A percentile compares a stretch with the other conserved stretches of the same genome.
phyloP scores from a whole-genome alignment of 2,888 invertebrate genomes.

The Lottia gigantea region DNA sequence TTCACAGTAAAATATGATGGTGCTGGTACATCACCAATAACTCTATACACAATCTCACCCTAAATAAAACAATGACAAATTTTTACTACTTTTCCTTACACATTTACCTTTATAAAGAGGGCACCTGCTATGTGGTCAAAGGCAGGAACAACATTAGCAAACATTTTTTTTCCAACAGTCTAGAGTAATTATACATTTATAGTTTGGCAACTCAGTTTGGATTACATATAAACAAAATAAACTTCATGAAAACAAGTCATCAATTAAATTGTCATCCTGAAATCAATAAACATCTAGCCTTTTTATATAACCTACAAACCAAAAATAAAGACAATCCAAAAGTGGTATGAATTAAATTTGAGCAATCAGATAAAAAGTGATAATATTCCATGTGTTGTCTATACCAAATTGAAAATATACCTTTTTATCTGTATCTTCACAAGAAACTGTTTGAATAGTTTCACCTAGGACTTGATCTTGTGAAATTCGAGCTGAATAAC shows the following conservation, averaged over 20 bases:
- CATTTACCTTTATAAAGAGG: too few relatives aligned
- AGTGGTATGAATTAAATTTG: too few relatives aligned
- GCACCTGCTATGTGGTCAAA: not conserved
- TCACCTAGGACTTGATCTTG: conserved; percentile 35
- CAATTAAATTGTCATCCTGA: too few relatives aligned
- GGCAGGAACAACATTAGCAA: not conserved
- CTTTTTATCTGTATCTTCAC: conserved; percentile 50
- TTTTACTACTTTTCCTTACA: not conserved
- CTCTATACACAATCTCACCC: conserved; percentile 42
- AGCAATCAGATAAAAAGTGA: too few relatives aligned
- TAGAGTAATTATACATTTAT: too few relatives aligned
- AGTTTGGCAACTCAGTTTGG: too few relatives aligned
- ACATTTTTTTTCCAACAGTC: too few relatives aligned
- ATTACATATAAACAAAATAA: too few relatives aligned
- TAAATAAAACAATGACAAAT: conserved; percentile 18
- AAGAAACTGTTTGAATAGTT: conserved; percentile 41
- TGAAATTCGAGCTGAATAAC: conserved; percentile 42
- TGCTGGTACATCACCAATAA: conserved; percentile 43
- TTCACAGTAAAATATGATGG: conserved; percentile 46
- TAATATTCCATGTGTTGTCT: not conserved
- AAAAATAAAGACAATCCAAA: too few relatives aligned
- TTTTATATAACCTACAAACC: too few relatives aligned
- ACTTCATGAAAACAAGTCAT: too few relatives aligned
- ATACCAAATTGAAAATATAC: conserved; percentile 10
- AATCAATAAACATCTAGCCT: too few relatives aligned